Percentiles rank a stretch among this genome's conserved stretches.
phyloP scores from a whole-genome alignment of 1,140 invertebrate genomes.

The Drosophila saltans region DNA sequence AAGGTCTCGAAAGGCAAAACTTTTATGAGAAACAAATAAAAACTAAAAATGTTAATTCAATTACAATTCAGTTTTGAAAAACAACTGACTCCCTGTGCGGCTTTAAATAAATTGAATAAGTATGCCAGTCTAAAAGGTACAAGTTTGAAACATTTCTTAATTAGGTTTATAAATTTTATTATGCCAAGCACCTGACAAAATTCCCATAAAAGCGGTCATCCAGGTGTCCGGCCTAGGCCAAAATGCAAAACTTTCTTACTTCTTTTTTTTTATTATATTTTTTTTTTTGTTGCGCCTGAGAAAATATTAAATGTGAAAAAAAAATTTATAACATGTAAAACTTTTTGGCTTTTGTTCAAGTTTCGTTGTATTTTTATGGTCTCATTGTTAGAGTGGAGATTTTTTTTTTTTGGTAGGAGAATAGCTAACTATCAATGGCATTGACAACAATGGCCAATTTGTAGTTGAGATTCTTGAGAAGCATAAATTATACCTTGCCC shows the following conservation, averaged over 20 bases:
- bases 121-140: constrained; percentile 18
- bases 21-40: neutral
- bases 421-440: constrained; percentile 60
- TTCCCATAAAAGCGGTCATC: constrained; percentile 75
- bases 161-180: constrained; percentile 76
- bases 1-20: no score
- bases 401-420: neutral
- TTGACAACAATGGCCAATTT: constrained; percentile 75
- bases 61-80: neutral
- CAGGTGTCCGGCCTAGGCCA: constrained; percentile 45
- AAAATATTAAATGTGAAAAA: constrained; percentile 51
- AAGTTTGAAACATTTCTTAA: constrained; percentile 78
- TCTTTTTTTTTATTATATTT: neutral
- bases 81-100: constrained; percentile 14
- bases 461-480: constrained; percentile 62
- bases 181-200: constrained; percentile 56
- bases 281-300: constrained; percentile 35
- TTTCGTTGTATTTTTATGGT: constrained; percentile 40
- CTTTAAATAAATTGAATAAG: constrained; percentile 71
- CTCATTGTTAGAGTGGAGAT: constrained; percentile 17
- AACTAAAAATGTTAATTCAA: constrained; percentile 3
- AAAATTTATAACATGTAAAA: constrained; percentile 71
- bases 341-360: constrained; percentile 67
- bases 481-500: constrained; percentile 73
- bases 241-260: constrained; percentile 10